Base-by-base conservation (phyloP, 2,797 vertebrate species). In the Podarcis siculus region DNA sequence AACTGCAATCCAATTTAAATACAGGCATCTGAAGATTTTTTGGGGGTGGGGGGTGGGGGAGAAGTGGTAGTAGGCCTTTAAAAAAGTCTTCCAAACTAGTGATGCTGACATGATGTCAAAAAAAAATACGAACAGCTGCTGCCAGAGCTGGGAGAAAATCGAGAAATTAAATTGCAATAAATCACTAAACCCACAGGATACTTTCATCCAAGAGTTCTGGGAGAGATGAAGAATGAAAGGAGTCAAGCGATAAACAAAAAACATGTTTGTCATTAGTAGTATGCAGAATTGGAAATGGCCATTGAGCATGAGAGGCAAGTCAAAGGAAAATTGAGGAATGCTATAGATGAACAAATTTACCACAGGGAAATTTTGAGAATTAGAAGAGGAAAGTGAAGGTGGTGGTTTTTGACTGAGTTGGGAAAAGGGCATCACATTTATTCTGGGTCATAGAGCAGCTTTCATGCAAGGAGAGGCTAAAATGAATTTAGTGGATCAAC, bases 321-420 rank as follows among this genome's bases (percentile, higher is more conserved):
- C 85, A 13, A 89, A 1, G 23, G 2, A 91, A 92, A 86, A 49
- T 80, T 0, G 9, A 84, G 35, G 35, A 90, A 90, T 66, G 88
- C 39, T 75, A 1, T 0, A 1, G 25, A 67, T 6, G 13, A 49
- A 61, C 4, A 30, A 27, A 82, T 49, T 30, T 77, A n/a, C 17
- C 3, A 78, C 73, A 45, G 23, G 30, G 30, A 77, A 67, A 78
- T 86, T 55, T 55, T 55, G 49, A 4, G 8, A 37, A 67, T 15
- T 21, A 30, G 64, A 55, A 79, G 19, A 17, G 49, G 35, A 76
- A 76, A 61, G 49, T 64, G 49, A 64, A 85, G 83, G 7, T 19
- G 55, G 25, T 15, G 32, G n/a, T 12, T n/a, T 17, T 42, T 37
- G 15, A 61, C 30, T 32, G 25, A 30, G 39, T 19, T 45, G 37